Base-by-base conservation (phyloP, 92 coral and sea anemone genomes). In the Bergia sp. region DNA sequence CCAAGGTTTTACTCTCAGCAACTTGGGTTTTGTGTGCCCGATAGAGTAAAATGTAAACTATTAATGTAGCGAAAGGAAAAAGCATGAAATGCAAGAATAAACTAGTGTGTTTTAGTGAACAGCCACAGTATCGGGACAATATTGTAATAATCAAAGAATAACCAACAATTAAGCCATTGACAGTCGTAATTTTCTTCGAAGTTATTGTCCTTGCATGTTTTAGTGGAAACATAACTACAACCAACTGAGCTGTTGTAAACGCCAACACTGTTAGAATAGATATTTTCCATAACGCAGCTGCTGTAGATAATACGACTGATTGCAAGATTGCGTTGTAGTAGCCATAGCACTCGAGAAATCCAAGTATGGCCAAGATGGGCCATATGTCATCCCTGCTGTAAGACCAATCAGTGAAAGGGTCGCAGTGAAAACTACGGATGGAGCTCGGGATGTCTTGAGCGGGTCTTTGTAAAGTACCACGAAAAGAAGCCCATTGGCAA, bases 311-410 rank as follows among this genome's bases (percentile, higher is more conserved):
- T 37, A 21, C 78, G 38, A 8, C 20, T 6, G 47, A 20, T 75
- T 37, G 49, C 79, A 75, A 9, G 13, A 12, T 3, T 10, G 16
- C 58, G 13, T 0, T 53, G 58, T 53, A 12, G 79, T 40, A 16
- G 5, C 20, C 43, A 9, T 40, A 75, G 79, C 15, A 23, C 79
- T 21, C 6, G 20, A 40, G 79, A 8, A 75, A 4, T 40, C 79
- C 50, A 15, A 75, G 47, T 38, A 37, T 40, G 50, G 39, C 50
- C 43, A 75, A 40, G 47, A 75, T 21, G 4, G 50, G 79, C 9
- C 79, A 44, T 75, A 75, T n/a, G 80, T 42, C 73, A 21, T 67
- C 23, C 73, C 73, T 67, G 73, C 73, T 67, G 73, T 10, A 67
- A 67, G 37, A 65, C 72, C 72, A 65, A 65, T 65, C 72, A 65